These are phyloP conservation scores for Corythoichthys intestinalis DNA, from an alignment of 2,113 vertebrate genomes.

Conservation along the genomic window DNA sequence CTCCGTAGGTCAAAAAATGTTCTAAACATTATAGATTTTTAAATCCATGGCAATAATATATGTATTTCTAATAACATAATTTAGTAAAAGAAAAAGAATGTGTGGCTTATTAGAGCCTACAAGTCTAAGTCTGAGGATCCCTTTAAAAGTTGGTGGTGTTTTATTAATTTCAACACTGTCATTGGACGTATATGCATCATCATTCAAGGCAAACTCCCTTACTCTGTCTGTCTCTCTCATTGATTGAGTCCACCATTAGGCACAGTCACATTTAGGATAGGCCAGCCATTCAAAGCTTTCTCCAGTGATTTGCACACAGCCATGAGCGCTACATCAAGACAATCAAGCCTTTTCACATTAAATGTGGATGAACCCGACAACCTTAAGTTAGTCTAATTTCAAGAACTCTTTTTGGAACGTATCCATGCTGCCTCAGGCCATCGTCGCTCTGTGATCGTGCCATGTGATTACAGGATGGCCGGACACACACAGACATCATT, in stretches of 20 bases:
- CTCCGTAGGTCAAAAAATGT: too few relatives aligned
- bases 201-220: not conserved
- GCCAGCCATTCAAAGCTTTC: slow-evolving; percentile 19
- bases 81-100: too few relatives aligned
- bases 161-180: not conserved
- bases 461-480: slow-evolving; percentile 39
- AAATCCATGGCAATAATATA: too few relatives aligned
- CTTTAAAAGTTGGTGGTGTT: not conserved
- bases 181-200: not conserved
- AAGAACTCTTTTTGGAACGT: slow-evolving; percentile 21
- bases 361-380: slow-evolving; percentile 30
- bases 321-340: slow-evolving; percentile 30
- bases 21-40: too few relatives aligned
- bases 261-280: slow-evolving; percentile 14
- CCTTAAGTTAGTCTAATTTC: slow-evolving; percentile 37
- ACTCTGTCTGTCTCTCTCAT: slow-evolving; percentile 1
- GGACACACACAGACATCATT: slow-evolving; percentile 1
- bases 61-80: too few relatives aligned
- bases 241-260: slow-evolving; percentile 16
- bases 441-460: slow-evolving; percentile 25
- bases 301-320: slow-evolving; percentile 30
- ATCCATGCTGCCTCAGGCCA: slow-evolving; percentile 32
- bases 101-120: too few relatives aligned
- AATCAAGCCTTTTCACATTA: slow-evolving; percentile 35
- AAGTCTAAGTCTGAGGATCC: too few relatives aligned